These are phyloP conservation scores for Nebria salina DNA, from an alignment of 2,888 invertebrate species.

Conservation along the genomic window DNA sequence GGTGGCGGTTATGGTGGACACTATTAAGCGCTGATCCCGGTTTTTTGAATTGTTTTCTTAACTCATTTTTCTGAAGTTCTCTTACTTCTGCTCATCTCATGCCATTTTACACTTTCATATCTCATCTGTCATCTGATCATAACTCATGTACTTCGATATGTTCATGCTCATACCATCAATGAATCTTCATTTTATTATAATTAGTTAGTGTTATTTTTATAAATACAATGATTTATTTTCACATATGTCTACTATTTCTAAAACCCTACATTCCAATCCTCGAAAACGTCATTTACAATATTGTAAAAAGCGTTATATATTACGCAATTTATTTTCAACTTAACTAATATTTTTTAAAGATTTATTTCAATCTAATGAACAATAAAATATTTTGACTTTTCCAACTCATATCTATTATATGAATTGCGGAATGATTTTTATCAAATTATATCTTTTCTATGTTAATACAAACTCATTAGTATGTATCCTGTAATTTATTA, in stretches of 20 bases:
- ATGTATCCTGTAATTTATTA: neutral
- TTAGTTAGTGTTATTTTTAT: conserved; percentile 42
- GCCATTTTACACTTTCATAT: conserved; percentile 14
- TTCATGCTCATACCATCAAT: conserved; percentile 2
- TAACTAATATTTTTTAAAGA: no score
- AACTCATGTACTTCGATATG: conserved; percentile 2
- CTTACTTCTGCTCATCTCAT: conserved; percentile 22
- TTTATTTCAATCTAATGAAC: neutral
- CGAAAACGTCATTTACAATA: no score
- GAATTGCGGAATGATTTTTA: neutral
- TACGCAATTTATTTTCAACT: no score
- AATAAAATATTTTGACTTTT: neutral
- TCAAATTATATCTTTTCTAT: neutral
- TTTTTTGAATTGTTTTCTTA: conserved; percentile 18
- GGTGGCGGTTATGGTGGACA: conserved; percentile 6
- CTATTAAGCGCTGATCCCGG: conserved; percentile 6
- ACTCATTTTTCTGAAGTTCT: conserved; percentile 4
- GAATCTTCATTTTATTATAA: conserved; percentile 24
- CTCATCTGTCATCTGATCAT: conserved; percentile 32
- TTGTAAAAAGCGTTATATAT: no score
- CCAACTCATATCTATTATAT: no score
- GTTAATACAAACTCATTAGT: neutral
- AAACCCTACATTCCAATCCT: no score
- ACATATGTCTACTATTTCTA: conserved; percentile 11
- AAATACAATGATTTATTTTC: conserved; percentile 43